A percentile compares a stretch with the other conserved stretches of the same genome.
Conservation (phyloP, 2,888 invertebrate genomes). For the Chrysolina americana region DNA sequence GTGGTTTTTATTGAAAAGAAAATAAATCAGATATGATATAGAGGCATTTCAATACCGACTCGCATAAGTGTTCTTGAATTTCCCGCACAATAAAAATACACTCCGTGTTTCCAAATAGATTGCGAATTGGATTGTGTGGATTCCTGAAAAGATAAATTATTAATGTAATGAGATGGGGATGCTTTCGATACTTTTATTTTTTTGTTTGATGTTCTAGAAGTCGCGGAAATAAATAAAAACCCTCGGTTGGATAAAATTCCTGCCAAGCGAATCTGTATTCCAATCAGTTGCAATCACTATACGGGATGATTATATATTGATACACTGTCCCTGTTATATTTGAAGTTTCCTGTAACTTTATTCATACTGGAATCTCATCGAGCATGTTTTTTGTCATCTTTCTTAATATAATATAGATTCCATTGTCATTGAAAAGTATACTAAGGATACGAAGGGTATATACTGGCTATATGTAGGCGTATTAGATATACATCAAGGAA, state of each 20-base stretch:
- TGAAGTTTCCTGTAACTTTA: too few species aligned
- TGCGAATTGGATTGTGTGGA: slow-evolving; percentile 42
- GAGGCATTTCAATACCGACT: slow-evolving; percentile 61
- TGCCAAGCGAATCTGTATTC: neutral
- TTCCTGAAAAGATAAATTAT: slow-evolving; percentile 46
- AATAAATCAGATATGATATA: slow-evolving; percentile 63
- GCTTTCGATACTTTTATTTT: slow-evolving; percentile 39
- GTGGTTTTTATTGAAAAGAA: slow-evolving; percentile 62
- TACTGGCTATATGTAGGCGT: too few species aligned
- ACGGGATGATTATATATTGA: neutral
- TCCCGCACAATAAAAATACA: slow-evolving; percentile 48
- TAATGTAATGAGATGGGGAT: slow-evolving; percentile 49
- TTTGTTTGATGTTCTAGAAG: slow-evolving; percentile 35
- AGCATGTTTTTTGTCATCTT: too few species aligned
- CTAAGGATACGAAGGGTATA: too few species aligned
- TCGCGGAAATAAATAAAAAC: slow-evolving; percentile 15
- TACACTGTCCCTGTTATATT: too few species aligned
- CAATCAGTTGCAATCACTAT: neutral
- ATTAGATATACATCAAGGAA: too few species aligned
- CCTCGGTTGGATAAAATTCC: neutral
- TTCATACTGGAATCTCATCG: too few species aligned
- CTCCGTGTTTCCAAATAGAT: slow-evolving; percentile 47
- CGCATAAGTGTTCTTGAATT: slow-evolving; percentile 55
- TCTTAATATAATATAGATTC: too few species aligned
- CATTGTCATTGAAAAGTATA: too few species aligned